Evolutionary conservation across 2,113 vertebrate species (phyloP).

Genomic region (Falco punctatus): DNA sequence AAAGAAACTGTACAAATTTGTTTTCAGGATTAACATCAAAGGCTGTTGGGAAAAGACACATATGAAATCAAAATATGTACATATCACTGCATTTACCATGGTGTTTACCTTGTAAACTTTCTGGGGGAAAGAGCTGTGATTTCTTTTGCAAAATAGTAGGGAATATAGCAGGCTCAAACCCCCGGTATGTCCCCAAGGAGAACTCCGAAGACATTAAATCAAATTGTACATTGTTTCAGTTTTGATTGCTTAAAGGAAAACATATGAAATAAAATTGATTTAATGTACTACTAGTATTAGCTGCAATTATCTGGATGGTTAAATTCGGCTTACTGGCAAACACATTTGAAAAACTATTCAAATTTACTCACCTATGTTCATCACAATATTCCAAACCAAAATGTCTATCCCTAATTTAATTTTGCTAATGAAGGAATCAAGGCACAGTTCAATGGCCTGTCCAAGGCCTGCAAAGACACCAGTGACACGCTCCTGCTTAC

Average conservation of each 20-base stretch:
- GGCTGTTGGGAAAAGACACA: not conserved
- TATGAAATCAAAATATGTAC: not conserved
- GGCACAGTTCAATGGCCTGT: not conserved
- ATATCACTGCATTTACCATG: not conserved
- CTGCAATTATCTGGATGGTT: not conserved
- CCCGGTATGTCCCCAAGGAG: not conserved
- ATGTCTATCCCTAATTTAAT: not conserved
- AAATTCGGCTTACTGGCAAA: not conserved
- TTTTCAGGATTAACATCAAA: constrained; percentile 24
- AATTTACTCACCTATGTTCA: not conserved
- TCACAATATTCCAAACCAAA: not conserved
- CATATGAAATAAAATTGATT: not conserved
- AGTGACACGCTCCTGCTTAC: not conserved
- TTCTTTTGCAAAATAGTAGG: not conserved
- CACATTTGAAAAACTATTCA: not conserved
- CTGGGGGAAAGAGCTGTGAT: not conserved
- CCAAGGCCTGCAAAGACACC: not conserved
- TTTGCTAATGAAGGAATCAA: constrained; percentile 9
- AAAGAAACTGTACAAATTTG: constrained; percentile 18
- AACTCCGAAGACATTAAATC: not conserved
- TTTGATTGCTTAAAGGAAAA: not conserved
- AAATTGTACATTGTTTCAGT: not conserved
- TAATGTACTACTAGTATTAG: not conserved
- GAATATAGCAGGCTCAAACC: not conserved
- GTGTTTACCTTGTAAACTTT: not conserved